Conservation (phyloP, 1,140 invertebrate genomes). For the Camponotus floridanus region DNA sequence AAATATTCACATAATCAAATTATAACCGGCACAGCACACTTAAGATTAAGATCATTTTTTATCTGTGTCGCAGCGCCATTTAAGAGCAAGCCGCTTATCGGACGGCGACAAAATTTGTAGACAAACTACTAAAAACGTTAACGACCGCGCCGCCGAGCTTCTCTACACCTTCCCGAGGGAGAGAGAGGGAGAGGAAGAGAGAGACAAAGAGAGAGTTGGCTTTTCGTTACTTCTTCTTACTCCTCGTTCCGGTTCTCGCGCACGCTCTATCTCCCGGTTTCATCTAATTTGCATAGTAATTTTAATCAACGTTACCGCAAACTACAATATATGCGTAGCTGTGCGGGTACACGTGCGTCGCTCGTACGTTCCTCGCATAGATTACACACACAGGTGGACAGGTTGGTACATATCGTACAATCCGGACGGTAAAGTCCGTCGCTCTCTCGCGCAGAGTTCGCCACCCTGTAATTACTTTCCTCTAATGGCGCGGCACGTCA, state of each 20-base stretch:
- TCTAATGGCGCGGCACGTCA: slow-evolving; percentile 78
- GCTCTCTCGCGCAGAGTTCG: slow-evolving; percentile 62
- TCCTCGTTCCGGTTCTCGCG: slow-evolving; percentile 9
- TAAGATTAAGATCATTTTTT: slow-evolving; percentile 50
- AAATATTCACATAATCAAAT: slow-evolving; percentile 35
- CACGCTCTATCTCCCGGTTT: slow-evolving; percentile 35
- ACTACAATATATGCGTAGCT: slow-evolving; percentile 60
- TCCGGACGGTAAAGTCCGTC: slow-evolving; percentile 41
- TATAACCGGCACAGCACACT: slow-evolving; percentile 1
- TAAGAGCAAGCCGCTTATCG: slow-evolving; percentile 44
- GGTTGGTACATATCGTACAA: slow-evolving; percentile 44
- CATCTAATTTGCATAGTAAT: slow-evolving; percentile 81
- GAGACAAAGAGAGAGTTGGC: background rate
- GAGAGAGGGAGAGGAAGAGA: too few relatives aligned
- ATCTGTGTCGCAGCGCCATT: background rate
- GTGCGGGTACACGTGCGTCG: slow-evolving; percentile 15
- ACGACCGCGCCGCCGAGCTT: slow-evolving; percentile 29
- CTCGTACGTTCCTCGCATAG: slow-evolving; percentile 52
- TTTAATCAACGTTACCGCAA: slow-evolving; percentile 80
- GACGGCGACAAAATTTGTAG: slow-evolving; percentile 46
- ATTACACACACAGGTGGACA: slow-evolving; percentile 43
- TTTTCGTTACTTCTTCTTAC: slow-evolving; percentile 40
- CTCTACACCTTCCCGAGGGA: background rate
- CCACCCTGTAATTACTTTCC: slow-evolving; percentile 82
- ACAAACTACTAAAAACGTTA: slow-evolving; percentile 50